Evolutionary conservation across 1,140 invertebrate species (phyloP), one percentile per base, ranked within the genome.

Genomic region (Drosophila ficusphila): DNA sequence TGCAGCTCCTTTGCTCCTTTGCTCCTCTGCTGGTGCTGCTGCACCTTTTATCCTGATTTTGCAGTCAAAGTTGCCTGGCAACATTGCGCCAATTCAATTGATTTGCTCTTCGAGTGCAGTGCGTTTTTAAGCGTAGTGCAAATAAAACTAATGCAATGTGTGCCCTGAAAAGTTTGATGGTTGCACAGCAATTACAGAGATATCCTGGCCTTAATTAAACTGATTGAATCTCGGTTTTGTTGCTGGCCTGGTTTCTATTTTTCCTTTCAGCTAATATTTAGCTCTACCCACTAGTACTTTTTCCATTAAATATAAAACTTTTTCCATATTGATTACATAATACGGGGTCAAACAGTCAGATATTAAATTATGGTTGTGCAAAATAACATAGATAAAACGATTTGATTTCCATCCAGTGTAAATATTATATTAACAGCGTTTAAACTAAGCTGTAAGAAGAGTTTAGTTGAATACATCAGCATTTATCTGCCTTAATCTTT

Each of bases 11-110:
- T 42, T 42, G 9, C 29, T 64, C 29, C 54, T 60, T 36, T 61
- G 48, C 48, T 19, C n/a, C 48, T 19, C 29, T 36, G 16, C 3
- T 36, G n/a, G n/a, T 39, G 38, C 56, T 46, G 19, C 52, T 48
- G 70, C 76, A 75, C 70, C 70, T 79, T 79, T 79, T 70, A 68
- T 48, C 42, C 57, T 14, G 44, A 53, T 49, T 27, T 18, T 48
- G 69, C 60, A 68, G 54, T 68, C 61, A 75, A 68, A 75, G 76
- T 79, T 79, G 61, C 64, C 46, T 44, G 38, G 69, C 69, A 79
- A 74, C 69, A 79, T 69, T 79, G 62, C 69, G 51, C 69, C 70
- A 79, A 79, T 79, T 79, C 76, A 79, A 79, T 79, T 79, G 76
- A 79, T 79, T 79, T 79, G 70, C 54, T 39, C 62, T 65, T 71